These are phyloP conservation scores for Siniperca obscura DNA, from an alignment of 2,797 vertebrate genomes.

Conservation along the genomic window DNA sequence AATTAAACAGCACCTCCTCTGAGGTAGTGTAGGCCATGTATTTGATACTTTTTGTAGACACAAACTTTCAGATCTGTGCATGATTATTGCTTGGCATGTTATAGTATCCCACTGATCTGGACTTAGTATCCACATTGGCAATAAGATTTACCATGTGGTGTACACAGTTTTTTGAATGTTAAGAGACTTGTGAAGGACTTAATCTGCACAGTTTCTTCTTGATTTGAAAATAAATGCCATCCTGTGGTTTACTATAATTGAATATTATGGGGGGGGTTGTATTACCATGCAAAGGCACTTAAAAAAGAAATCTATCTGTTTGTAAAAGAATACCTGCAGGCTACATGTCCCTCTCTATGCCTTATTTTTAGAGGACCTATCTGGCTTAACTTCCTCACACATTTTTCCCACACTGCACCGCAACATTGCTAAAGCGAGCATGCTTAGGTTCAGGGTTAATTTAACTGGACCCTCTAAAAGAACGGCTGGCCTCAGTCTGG, in stretches of 20 bases:
- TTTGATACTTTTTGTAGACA: background rate
- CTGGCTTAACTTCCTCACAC: background rate
- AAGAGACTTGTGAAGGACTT: background rate
- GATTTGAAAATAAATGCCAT: background rate
- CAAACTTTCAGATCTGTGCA: background rate
- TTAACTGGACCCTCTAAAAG: background rate
- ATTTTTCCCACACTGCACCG: background rate
- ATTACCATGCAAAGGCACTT: slow-evolving; percentile 9
- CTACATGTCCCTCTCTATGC: background rate
- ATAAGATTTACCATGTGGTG: background rate
- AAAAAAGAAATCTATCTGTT: background rate
- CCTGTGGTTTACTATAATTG: background rate
- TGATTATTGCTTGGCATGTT: background rate
- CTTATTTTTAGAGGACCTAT: background rate
- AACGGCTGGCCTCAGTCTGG: background rate
- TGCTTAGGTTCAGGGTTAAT: slow-evolving; percentile 15
- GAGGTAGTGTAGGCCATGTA: too few relatives aligned
- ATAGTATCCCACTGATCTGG: background rate
- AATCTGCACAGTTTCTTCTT: background rate
- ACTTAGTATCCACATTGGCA: too few relatives aligned
- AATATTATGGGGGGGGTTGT: too few relatives aligned
- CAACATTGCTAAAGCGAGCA: background rate
- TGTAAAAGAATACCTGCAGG: background rate
- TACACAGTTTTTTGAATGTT: background rate
- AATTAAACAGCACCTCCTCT: too few relatives aligned